Conservation (phyloP, 1,140 invertebrate genomes). For the Leptinotarsa undecemlineata region DNA sequence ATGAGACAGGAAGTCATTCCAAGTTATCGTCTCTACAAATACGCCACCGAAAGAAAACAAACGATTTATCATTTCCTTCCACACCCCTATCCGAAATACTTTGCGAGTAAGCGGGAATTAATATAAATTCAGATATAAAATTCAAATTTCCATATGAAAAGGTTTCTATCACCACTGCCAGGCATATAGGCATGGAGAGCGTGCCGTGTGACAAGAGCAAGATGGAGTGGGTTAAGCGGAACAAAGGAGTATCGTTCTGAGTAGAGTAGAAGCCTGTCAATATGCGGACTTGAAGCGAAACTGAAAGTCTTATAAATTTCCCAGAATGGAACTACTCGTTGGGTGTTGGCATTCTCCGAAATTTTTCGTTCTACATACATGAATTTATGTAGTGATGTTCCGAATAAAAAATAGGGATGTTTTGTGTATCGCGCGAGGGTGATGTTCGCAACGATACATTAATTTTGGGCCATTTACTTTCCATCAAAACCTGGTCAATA, state of each 20-base stretch:
- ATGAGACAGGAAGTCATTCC: not conserved
- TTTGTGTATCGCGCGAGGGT: not conserved
- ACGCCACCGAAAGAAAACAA: constrained; percentile 9
- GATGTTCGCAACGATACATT: too few species aligned
- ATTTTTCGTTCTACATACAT: not conserved
- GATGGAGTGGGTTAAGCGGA: constrained; percentile 1
- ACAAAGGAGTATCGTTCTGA: constrained; percentile 16
- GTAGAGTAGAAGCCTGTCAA: not conserved
- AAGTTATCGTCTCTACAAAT: constrained; percentile 12
- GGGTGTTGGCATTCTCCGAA: not conserved
- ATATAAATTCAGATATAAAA: constrained; percentile 35
- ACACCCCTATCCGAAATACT: constrained; percentile 27
- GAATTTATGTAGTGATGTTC: not conserved
- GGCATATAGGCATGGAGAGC: not conserved
- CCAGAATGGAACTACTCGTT: not conserved
- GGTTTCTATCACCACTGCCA: constrained; percentile 18
- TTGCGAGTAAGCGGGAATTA: constrained; percentile 34
- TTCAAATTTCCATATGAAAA: constrained; percentile 37
- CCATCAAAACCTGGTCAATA: too few species aligned
- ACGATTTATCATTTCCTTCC: constrained; percentile 18
- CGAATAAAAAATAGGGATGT: not conserved
- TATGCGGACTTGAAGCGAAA: not conserved
- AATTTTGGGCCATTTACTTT: too few species aligned
- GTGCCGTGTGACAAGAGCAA: constrained; percentile 4
- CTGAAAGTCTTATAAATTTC: not conserved